A percentile compares a stretch with the other conserved stretches of the same genome.
Conservation (phyloP, 2,888 invertebrate genomes). For the Luperina nickerlii region DNA sequence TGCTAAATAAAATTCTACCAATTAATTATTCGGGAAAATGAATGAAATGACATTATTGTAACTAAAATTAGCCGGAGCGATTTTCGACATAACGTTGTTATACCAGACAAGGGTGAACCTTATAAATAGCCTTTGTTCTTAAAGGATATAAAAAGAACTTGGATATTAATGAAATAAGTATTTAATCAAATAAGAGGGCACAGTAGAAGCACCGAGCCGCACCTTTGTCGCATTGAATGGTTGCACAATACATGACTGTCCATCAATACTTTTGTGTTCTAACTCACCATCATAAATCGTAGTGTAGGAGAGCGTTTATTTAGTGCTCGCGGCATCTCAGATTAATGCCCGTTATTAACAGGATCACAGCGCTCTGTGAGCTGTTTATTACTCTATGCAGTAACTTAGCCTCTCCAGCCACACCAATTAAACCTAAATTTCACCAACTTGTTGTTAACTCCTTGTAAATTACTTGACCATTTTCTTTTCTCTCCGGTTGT, state of each 20-base stretch:
- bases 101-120: not conserved
- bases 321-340: not conserved
- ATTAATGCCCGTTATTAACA: not conserved
- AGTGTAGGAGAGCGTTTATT: not conserved
- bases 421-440: slow-evolving; percentile 34
- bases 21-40: too few species aligned
- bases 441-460: slow-evolving; percentile 46
- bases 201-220: not conserved
- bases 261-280: slow-evolving; percentile 9
- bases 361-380: not conserved
- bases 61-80: too few species aligned
- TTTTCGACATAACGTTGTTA: too few species aligned
- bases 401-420: slow-evolving; percentile 14
- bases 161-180: not conserved
- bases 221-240: not conserved
- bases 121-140: slow-evolving; percentile 6
- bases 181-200: not conserved
- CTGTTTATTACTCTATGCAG: slow-evolving; percentile 19
- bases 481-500: slow-evolving; percentile 27
- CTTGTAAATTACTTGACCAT: slow-evolving; percentile 53
- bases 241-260: not conserved
- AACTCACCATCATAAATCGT: slow-evolving; percentile 2
- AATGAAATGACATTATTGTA: too few species aligned
- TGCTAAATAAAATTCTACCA: too few species aligned
- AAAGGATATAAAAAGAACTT: not conserved